Percentiles rank a stretch among this genome's conserved stretches.
phyloP scores from a whole-genome alignment of 2,797 vertebrate genomes.

The Dermochelys coriacea region DNA sequence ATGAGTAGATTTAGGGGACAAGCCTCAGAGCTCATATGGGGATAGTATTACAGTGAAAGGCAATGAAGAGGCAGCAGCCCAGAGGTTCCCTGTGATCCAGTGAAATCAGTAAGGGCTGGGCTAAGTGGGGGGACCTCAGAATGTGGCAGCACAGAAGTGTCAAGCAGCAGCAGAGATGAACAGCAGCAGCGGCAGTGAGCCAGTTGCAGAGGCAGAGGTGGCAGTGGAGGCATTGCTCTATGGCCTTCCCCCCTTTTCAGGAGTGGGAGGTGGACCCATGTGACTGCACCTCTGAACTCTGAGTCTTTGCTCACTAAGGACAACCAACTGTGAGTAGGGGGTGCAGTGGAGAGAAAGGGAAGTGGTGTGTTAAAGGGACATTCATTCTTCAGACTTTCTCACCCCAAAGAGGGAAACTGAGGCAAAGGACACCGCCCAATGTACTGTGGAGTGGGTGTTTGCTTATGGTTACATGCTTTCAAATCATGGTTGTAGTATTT shows the following conservation, averaged over 20 bases:
- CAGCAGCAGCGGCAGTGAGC: background rate
- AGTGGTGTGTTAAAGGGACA: background rate
- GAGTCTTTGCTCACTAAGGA: background rate
- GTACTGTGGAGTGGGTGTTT: background rate
- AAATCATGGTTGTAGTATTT: background rate
- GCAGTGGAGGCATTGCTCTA: background rate
- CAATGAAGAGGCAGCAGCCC: background rate
- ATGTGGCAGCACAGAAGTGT: background rate
- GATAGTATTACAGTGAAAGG: background rate
- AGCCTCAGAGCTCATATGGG: background rate
- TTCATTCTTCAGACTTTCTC: background rate
- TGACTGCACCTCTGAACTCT: background rate
- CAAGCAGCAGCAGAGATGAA: background rate
- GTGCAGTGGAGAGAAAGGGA: background rate
- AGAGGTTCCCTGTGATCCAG: background rate
- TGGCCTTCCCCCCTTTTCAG: background rate
- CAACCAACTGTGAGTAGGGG: background rate
- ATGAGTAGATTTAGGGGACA: background rate
- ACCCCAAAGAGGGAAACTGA: background rate
- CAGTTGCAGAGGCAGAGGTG: background rate
- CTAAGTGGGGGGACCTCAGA: background rate
- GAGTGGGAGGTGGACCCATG: background rate
- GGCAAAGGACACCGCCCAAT: background rate
- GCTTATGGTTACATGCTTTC: background rate
- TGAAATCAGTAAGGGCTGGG: background rate